Conservation (phyloP, 2,113 vertebrate genomes). For the Ursus arctos region DNA sequence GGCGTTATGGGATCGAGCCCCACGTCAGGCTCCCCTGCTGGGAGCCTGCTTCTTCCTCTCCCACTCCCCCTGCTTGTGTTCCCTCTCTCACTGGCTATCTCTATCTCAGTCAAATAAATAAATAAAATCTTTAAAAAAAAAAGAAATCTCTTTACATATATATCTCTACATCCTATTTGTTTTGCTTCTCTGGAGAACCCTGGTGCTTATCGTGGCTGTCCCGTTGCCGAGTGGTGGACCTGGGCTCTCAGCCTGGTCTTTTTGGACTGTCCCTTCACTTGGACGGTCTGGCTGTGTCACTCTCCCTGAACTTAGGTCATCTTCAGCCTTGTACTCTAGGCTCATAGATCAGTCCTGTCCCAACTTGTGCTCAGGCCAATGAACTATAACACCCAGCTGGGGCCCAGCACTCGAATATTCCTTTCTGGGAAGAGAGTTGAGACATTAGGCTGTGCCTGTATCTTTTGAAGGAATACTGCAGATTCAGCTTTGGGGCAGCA, state of each 20-base stretch:
- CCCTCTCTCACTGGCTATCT: too few species aligned
- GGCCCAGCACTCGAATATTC: neutral
- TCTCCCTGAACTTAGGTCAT: neutral
- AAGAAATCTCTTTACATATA: neutral
- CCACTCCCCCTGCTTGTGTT: too few species aligned
- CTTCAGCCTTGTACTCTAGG: neutral
- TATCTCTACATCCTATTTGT: neutral
- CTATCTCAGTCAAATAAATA: too few species aligned
- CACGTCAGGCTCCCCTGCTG: too few species aligned
- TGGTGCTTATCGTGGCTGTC: neutral
- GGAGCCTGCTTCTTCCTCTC: too few species aligned
- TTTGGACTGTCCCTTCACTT: neutral
- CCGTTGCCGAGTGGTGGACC: neutral
- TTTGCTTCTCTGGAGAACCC: neutral
- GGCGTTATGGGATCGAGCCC: too few species aligned
- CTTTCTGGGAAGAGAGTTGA: neutral
- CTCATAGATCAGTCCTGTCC: neutral
- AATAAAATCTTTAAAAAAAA: too few species aligned
- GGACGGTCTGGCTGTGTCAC: neutral
- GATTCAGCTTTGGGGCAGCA: neutral
- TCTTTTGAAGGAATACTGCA: neutral
- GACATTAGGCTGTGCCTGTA: neutral
- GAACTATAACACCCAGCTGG: neutral
- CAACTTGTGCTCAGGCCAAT: neutral
- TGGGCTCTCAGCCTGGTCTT: neutral